A percentile compares a stretch with the other conserved stretches of the same genome.
Evolutionary conservation across 1,140 invertebrate species (phyloP).

Genomic region (Parapsyche elsis): DNA sequence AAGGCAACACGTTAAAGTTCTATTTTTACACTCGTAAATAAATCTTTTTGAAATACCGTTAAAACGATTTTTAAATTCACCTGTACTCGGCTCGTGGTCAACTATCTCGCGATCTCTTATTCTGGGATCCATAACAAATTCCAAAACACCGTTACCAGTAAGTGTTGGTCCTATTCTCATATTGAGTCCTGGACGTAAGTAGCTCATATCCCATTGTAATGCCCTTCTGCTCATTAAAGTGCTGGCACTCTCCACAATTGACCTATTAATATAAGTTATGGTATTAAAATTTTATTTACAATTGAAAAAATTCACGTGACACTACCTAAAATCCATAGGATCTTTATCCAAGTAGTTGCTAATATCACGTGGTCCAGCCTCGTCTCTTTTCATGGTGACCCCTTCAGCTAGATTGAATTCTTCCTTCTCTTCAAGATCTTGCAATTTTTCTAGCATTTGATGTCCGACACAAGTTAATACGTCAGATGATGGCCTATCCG

Average conservation of each 20-base stretch:
- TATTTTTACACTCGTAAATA: too few species aligned
- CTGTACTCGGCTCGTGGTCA: constrained; percentile 64
- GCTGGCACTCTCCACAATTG: constrained; percentile 76
- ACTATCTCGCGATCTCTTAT: constrained; percentile 60
- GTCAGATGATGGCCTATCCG: constrained; percentile 60
- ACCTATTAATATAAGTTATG: constrained; percentile 55
- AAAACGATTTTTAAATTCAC: constrained; percentile 57
- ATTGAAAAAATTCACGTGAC: background rate
- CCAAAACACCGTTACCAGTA: constrained; percentile 72
- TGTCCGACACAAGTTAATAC: constrained; percentile 74
- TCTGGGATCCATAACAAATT: constrained; percentile 77
- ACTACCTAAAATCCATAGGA: constrained; percentile 75
- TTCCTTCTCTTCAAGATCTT: constrained; percentile 73
- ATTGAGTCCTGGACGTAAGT: constrained; percentile 75
- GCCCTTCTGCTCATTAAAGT: constrained; percentile 76
- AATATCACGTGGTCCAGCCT: constrained; percentile 67
- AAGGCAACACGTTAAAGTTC: too few species aligned
- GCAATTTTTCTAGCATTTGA: constrained; percentile 73
- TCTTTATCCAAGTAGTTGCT: constrained; percentile 75
- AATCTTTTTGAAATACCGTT: background rate
- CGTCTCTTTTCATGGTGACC: constrained; percentile 70
- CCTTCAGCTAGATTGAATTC: constrained; percentile 73
- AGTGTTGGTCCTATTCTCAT: constrained; percentile 77
- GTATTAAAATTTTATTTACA: background rate
- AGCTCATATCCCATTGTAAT: constrained; percentile 77